Evolutionary conservation across 2,888 invertebrate species (phyloP).

Genomic region (Priocnemis perturbator): DNA sequence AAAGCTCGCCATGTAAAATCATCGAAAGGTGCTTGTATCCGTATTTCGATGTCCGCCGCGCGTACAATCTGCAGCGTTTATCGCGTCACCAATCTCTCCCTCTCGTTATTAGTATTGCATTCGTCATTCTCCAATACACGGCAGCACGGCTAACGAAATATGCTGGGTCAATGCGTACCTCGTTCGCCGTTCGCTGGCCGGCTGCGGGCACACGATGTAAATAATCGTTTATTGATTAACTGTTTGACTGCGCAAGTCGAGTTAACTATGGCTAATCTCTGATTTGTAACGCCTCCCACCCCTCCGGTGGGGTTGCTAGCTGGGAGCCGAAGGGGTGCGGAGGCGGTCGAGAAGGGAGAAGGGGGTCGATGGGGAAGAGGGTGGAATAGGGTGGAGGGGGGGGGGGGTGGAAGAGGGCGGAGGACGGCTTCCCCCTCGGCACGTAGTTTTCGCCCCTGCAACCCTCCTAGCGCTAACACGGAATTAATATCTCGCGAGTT

Average conservation of each 20-base stretch:
- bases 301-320: constrained; percentile 45
- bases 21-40: no score
- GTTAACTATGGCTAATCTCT: constrained; percentile 75
- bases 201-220: constrained; percentile 64
- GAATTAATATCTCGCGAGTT: constrained; percentile 76
- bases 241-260: constrained; percentile 75
- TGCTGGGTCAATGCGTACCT: constrained; percentile 35
- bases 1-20: no score
- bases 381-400: constrained; percentile 18
- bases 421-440: constrained; percentile 56
- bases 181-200: constrained; percentile 25
- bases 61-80: no score
- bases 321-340: constrained; percentile 8
- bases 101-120: constrained; percentile 35
- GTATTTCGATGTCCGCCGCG: no score
- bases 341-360: constrained; percentile 26
- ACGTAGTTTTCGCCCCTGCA: constrained; percentile 69
- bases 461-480: constrained; percentile 74
- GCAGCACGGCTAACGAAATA: constrained; percentile 33
- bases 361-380: constrained; percentile 22
- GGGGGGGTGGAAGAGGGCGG: constrained; percentile 22
- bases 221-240: constrained; percentile 75
- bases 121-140: constrained; percentile 37
- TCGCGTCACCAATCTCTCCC: no score
- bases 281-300: constrained; percentile 73